Evolutionary conservation across 2,113 vertebrate genomes (phyloP).

Genomic region (Naja naja): DNA sequence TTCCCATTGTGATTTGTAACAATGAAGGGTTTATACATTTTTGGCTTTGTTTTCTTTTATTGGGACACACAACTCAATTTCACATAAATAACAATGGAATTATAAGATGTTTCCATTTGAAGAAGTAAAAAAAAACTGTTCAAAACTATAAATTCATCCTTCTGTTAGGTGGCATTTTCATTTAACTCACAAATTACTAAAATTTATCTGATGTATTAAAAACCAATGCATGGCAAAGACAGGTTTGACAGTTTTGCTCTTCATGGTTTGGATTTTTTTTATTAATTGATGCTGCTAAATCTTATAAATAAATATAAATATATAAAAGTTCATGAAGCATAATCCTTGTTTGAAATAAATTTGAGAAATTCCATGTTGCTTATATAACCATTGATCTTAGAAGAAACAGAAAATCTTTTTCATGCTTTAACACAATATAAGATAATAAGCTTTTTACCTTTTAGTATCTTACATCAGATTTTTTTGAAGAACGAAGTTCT

Average conservation of each 20-base stretch:
- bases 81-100: neutral
- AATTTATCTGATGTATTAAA: neutral
- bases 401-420: neutral
- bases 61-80: constrained; percentile 16
- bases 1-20: neutral
- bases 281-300: neutral
- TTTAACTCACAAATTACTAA: neutral
- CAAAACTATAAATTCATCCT: constrained; percentile 11
- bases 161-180: neutral
- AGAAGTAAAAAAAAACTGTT: neutral
- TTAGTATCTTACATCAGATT: neutral
- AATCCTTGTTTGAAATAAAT: neutral
- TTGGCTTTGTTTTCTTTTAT: neutral
- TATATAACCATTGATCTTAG: neutral
- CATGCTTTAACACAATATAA: neutral
- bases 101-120: neutral
- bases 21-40: neutral
- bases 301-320: neutral
- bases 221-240: neutral
- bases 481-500: neutral
- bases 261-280: neutral
- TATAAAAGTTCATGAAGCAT: neutral
- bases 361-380: neutral
- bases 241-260: neutral
- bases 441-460: neutral